Evolutionary conservation across 2,888 invertebrate genomes (phyloP), one percentile per base, ranked within the genome.

Genomic region (Heliconius cydno): DNA sequence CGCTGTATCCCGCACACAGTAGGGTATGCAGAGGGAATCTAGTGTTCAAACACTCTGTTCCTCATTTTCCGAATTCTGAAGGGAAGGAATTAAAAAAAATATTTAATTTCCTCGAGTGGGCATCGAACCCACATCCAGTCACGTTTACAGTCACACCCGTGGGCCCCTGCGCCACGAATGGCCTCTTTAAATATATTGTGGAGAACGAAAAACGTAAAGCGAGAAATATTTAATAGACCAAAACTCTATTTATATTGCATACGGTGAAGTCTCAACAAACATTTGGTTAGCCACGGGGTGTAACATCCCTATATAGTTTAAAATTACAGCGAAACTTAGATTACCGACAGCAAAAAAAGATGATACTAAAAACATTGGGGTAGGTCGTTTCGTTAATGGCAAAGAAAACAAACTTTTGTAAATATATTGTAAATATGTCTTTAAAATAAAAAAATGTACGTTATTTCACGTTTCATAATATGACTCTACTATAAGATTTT

Each of bases 301-400:
- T 34, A 60, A 57, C 57, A 60, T 57, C 57, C 57, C 72, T 34
- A 60, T 34, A 70, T 19, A 73, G 72, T 73, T 34, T 73, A 34
- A 73, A 34, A 9, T 73, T 73, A 73, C 72, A 73, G n/a, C n/a
- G 60, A n/a, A 60, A 73, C 72, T 73, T 60, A 73, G 34, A 60
- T 60, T 57, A 60, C 72, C 10, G n/a, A 70, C 13, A 41, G 22
- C 22, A 73, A 60, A 72, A 46, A 73, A 73, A 57, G 72, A 73
- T 13, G 34, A 2, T 52, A 28, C 7, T 34, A 34, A 52, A 72
- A 73, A 34, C 34, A 73, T 57, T 73, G 30, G 57, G 72, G 72
- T 73, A 60, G 57, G 30, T 60, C 71, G 25, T 19, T 19, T 71
- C 57, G 57, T 57, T 57, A 72, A 72, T 57, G 72, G 34, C 30